A percentile compares a stretch with the other conserved stretches of the same genome.
phyloP scores from a whole-genome alignment of 2,797 vertebrate genomes.

The Argya squamiceps region DNA sequence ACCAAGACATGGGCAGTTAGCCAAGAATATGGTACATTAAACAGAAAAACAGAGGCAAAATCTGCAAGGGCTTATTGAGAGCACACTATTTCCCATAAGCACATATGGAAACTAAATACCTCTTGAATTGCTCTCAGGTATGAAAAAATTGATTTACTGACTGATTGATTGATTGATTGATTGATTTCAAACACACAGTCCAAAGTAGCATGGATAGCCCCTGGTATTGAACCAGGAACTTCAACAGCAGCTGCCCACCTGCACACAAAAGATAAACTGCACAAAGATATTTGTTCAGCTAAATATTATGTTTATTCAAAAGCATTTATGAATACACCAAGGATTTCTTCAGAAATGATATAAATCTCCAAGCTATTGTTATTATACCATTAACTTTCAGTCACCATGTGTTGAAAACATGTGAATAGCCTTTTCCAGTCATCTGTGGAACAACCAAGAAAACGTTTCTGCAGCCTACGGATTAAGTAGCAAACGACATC shows the following conservation, averaged over 20 bases:
- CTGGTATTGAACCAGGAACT: neutral
- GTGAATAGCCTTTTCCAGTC: neutral
- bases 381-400: neutral
- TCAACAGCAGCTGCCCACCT: neutral
- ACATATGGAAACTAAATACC: neutral
- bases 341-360: conserved; percentile 8
- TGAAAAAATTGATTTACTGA: neutral
- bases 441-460: neutral
- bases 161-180: neutral
- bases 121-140: neutral
- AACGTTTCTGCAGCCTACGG: neutral
- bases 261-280: neutral
- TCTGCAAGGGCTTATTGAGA: neutral
- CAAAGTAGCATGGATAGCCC: neutral
- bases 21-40: neutral
- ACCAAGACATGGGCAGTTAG: neutral
- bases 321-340: neutral
- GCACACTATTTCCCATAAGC: neutral
- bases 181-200: neutral
- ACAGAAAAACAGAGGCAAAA: neutral
- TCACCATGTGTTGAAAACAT: neutral
- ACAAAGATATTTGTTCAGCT: neutral
- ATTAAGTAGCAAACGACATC: neutral
- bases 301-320: neutral
- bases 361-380: neutral